Percentiles rank a stretch among this genome's conserved stretches.
These are phyloP conservation scores for Orbicella faveolata DNA, from an alignment of 64 coral and sea anemone genomes.

Conservation along the genomic window DNA sequence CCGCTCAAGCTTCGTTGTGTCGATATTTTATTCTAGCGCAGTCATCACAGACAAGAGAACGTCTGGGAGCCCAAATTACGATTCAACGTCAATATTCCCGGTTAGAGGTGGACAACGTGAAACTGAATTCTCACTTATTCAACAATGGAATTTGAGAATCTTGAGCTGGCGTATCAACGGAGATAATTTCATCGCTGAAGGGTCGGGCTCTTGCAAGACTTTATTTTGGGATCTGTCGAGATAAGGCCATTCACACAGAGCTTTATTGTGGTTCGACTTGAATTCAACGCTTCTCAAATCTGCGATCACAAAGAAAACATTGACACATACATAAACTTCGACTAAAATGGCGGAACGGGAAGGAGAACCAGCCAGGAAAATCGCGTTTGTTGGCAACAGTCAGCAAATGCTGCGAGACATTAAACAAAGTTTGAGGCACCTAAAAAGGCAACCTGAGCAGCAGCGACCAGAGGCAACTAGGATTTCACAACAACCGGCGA, in stretches of 20 bases:
- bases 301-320: slow-evolving; percentile 46
- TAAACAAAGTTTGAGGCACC: slow-evolving; percentile 80
- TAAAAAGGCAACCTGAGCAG: slow-evolving; percentile 60
- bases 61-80: slow-evolving; percentile 6
- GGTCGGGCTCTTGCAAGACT: slow-evolving; percentile 9
- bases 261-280: not conserved
- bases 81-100: slow-evolving; percentile 13
- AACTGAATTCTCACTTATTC: slow-evolving; percentile 48
- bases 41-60: slow-evolving; percentile 15
- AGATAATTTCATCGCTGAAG: slow-evolving; percentile 36
- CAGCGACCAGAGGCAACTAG: not conserved
- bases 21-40: slow-evolving; percentile 11
- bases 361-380: slow-evolving; percentile 51
- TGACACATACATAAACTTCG: slow-evolving; percentile 22
- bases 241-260: slow-evolving; percentile 23
- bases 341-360: slow-evolving; percentile 50
- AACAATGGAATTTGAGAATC: slow-evolving; percentile 52
- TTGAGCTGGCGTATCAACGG: slow-evolving; percentile 31
- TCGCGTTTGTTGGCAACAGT: slow-evolving; percentile 73
- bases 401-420: slow-evolving; percentile 90
- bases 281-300: slow-evolving; percentile 12
- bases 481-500: not conserved
- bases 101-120: not conserved
- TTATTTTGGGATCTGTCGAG: slow-evolving; percentile 45
- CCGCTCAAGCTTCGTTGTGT: not conserved